Percentiles rank a stretch among this genome's conserved stretches.
phyloP scores from a whole-genome alignment of 1,140 invertebrate species.

The Drosophila ficusphila region DNA sequence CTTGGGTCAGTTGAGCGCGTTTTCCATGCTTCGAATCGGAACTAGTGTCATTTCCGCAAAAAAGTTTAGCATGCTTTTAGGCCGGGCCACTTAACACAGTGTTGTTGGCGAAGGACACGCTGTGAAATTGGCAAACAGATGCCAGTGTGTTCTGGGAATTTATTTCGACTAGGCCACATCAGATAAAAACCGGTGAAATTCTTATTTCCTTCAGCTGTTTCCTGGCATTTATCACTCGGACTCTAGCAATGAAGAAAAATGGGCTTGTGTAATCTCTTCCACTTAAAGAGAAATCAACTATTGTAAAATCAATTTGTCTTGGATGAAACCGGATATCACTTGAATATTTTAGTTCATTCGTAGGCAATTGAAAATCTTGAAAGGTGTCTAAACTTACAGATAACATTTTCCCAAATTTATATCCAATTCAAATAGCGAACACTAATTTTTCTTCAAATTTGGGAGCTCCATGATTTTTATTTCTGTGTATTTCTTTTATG shows the following conservation, averaged over 20 bases:
- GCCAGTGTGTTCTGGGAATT: conserved; percentile 41
- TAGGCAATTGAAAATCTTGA: too few species aligned
- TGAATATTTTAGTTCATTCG: too few species aligned
- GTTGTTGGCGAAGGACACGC: conserved; percentile 14
- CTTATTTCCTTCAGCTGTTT: conserved; percentile 21
- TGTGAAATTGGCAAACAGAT: conserved; percentile 44
- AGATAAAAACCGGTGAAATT: conserved; percentile 26
- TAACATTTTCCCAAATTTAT: too few species aligned
- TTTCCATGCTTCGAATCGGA: conserved; percentile 58
- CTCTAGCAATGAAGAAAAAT: background rate
- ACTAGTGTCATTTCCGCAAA: conserved; percentile 76
- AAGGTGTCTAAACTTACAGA: too few species aligned
- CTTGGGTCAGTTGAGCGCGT: conserved; percentile 41
- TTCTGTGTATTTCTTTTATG: background rate
- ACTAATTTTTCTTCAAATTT: too few species aligned
- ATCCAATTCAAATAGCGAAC: too few species aligned
- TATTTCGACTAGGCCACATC: conserved; percentile 7
- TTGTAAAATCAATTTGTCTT: background rate
- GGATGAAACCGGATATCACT: background rate
- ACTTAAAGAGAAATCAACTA: background rate
- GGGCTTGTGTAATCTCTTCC: background rate
- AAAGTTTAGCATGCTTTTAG: conserved; percentile 79
- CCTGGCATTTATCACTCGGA: conserved; percentile 32
- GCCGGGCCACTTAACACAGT: conserved; percentile 65
- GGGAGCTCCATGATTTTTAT: background rate